Evolutionary conservation across 2,113 vertebrate species (phyloP), one percentile per base, ranked within the genome.

Genomic region (Malurus melanocephalus): DNA sequence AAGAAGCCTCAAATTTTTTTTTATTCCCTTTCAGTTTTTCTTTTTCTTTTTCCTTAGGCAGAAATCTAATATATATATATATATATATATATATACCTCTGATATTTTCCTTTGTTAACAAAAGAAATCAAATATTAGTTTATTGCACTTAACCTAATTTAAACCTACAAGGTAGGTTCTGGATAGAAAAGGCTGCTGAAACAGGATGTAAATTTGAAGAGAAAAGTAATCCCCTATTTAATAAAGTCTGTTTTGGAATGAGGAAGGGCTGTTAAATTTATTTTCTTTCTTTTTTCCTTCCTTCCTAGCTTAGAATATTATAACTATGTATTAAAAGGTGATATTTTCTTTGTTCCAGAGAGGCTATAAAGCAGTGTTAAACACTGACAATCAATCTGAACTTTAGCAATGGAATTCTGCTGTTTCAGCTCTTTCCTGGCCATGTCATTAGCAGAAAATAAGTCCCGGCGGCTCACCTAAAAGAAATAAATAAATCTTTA

Each of bases 371-470:
- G 13, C 35, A 91, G 11, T 11, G 0, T 57, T 74, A 59, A 42
- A 59, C 8, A 60, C 67, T 90, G 69, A 88, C 89, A 94, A 96
- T 95, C 94, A 92, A 88, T 95, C 93, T 93, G 51, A 94, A 91
- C 73, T 93, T 96, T 43, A 93, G 65, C 61, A 79, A 46, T 26
- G 21, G 52, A 93, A 82, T 95, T 93, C 56, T 94, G 94, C 81
- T 88, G 76, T 76, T 96, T 96, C 92, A 92, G 95, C 94, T 94
- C 48, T 95, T 96, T 95, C 74, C 61, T 79, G 62, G 33, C 42
- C 87, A 13, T 91, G 73, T 88, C 90, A 91, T 96, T 95, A 95
- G 46, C 55, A 51, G 68, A 95, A 95, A 94, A 94, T 73, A 95
- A 96, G 35, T 94, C 85, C 85, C 72, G 7, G 75, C 79, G 80